Conservation (phyloP, 2,888 invertebrate genomes). For the Cheilosia vernalis region DNA sequence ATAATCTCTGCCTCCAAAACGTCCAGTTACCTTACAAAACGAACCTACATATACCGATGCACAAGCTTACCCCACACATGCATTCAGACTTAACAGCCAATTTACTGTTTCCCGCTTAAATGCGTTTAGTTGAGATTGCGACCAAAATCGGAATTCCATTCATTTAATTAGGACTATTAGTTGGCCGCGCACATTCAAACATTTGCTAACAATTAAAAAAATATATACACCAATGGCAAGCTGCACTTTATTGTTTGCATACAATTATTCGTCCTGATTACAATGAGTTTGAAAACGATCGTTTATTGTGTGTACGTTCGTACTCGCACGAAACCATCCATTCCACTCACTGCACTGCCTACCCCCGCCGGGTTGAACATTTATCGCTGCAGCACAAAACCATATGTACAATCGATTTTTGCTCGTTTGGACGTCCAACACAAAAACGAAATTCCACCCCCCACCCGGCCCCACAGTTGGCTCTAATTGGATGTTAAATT, state of each 20-base stretch:
- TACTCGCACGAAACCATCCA: not conserved
- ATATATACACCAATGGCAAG: constrained; percentile 5
- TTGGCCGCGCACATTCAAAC: constrained; percentile 42
- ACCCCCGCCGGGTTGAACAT: not conserved
- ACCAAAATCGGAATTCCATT: constrained; percentile 29
- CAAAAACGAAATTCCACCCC: not conserved
- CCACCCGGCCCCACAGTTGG: not conserved
- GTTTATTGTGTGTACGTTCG: not conserved
- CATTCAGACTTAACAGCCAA: not conserved
- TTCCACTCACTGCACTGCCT: not conserved
- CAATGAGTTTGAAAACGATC: constrained; percentile 27
- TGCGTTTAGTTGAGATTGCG: not conserved
- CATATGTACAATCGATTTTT: constrained; percentile 26
- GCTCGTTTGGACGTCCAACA: not conserved
- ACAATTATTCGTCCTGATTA: constrained; percentile 47
- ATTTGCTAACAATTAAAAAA: constrained; percentile 54
- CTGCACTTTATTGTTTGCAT: constrained; percentile 35
- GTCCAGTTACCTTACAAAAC: no score
- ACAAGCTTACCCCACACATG: no score
- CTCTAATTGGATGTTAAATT: constrained; percentile 56
- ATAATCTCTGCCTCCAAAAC: no score
- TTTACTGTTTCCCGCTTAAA: not conserved
- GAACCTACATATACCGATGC: no score
- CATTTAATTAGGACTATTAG: constrained; percentile 48
- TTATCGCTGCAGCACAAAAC: constrained; percentile 8